phyloP scores from a whole-genome alignment of 2,113 vertebrate genomes.

The Eolophus roseicapilla region DNA sequence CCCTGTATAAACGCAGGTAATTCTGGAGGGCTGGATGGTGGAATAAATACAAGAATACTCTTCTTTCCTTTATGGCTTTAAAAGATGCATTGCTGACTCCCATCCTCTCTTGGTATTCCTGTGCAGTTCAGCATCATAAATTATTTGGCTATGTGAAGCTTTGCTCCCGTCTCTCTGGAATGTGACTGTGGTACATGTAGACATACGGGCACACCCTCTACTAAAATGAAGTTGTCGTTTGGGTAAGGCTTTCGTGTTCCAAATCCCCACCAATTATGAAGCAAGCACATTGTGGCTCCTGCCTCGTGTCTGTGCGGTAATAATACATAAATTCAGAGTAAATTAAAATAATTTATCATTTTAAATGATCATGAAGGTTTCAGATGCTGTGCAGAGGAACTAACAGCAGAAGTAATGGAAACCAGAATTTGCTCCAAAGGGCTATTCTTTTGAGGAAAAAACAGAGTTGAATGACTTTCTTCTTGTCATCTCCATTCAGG shows the following conservation, averaged over 20 bases:
- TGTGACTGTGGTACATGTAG: not conserved
- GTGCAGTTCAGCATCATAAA: not conserved
- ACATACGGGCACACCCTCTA: not conserved
- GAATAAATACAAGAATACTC: fast-evolving
- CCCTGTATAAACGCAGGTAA: not conserved
- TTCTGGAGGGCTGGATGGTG: no score
- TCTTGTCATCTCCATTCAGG: not conserved
- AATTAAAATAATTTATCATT: conserved; percentile 60
- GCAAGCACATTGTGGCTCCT: not conserved
- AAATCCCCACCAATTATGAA: conserved; percentile 38
- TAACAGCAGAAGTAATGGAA: not conserved
- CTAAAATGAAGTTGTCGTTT: conserved; percentile 7
- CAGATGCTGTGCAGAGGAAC: not conserved
- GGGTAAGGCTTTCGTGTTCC: not conserved
- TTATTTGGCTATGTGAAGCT: not conserved
- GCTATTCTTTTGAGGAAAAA: not conserved
- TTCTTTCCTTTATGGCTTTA: not conserved
- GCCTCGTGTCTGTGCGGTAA: not conserved
- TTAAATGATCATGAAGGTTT: not conserved
- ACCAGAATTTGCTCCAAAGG: not conserved
- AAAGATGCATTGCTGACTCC: not conserved
- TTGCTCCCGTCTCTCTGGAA: not conserved
- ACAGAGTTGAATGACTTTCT: not conserved
- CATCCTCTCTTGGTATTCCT: not conserved
- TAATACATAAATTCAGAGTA: conserved; percentile 32